Percentiles rank a stretch among this genome's conserved stretches.
phyloP scores from a whole-genome alignment of 2,888 invertebrate species.

The Pecten maximus region DNA sequence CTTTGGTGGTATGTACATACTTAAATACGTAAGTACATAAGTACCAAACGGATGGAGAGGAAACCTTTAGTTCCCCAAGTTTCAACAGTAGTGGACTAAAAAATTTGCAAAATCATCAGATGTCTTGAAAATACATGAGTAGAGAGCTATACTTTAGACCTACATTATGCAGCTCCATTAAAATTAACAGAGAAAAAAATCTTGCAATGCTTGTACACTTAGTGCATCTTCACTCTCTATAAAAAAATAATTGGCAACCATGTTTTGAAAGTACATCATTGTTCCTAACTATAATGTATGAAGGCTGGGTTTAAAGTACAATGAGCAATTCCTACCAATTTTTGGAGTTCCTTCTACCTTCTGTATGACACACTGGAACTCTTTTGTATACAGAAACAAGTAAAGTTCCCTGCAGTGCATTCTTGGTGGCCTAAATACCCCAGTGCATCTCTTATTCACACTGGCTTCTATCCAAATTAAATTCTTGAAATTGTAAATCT shows the following conservation, averaged over 20 bases:
- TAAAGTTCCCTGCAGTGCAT: not conserved
- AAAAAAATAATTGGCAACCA: not conserved
- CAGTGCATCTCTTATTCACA: not conserved
- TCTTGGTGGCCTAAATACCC: not conserved
- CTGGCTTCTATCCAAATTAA: slow-evolving; percentile 28
- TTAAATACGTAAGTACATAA: too few species aligned
- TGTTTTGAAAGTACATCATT: not conserved
- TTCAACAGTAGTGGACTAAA: too few species aligned
- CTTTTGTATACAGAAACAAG: not conserved
- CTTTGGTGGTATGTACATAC: too few species aligned
- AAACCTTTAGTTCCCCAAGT: too few species aligned
- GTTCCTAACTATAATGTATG: not conserved
- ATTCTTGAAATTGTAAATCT: slow-evolving; percentile 11
- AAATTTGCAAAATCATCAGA: too few species aligned
- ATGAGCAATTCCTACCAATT: not conserved
- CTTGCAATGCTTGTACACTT: not conserved
- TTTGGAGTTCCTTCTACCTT: not conserved
- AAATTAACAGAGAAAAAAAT: too few species aligned
- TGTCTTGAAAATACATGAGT: too few species aligned
- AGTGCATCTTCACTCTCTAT: not conserved
- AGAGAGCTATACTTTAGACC: too few species aligned
- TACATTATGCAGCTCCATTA: too few species aligned
- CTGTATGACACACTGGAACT: not conserved
- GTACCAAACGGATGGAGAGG: too few species aligned
- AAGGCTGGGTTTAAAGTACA: not conserved